Conservation (phyloP, 2,888 invertebrate genomes). For the Prenolepis imparis region DNA sequence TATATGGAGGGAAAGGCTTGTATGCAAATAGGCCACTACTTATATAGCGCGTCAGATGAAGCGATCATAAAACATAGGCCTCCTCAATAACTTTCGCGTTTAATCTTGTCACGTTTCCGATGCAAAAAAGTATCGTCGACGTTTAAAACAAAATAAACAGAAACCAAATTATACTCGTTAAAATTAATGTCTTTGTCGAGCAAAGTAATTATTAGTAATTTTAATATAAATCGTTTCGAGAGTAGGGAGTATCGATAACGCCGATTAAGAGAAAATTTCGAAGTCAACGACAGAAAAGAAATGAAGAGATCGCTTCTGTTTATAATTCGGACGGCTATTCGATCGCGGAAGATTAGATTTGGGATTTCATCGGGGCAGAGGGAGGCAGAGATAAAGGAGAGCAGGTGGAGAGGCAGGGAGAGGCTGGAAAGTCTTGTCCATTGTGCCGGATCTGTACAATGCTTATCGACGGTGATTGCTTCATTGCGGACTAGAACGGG, state of each 20-base stretch:
- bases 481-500: constrained; percentile 68
- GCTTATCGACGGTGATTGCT: constrained; percentile 78
- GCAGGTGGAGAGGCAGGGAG: constrained; percentile 42
- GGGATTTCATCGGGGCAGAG: constrained; percentile 43
- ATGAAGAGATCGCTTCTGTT: constrained; percentile 31
- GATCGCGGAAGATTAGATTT: constrained; percentile 52
- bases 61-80: constrained; percentile 40
- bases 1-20: neutral
- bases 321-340: constrained; percentile 51
- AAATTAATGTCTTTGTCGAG: neutral
- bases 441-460: constrained; percentile 73
- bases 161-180: neutral
- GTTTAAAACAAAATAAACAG: neutral
- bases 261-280: constrained; percentile 9
- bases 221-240: neutral
- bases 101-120: constrained; percentile 20
- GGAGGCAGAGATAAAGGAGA: constrained; percentile 47
- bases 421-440: constrained; percentile 76
- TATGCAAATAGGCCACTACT: constrained; percentile 50
- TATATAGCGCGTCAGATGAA: constrained; percentile 47
- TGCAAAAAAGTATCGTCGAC: constrained; percentile 1
- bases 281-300: constrained; percentile 22
- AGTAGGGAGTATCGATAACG: neutral
- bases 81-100: constrained; percentile 22
- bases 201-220: neutral